These are phyloP conservation scores for Ormyrus labotus DNA, from an alignment of 2,888 invertebrate species.

Conservation along the genomic window DNA sequence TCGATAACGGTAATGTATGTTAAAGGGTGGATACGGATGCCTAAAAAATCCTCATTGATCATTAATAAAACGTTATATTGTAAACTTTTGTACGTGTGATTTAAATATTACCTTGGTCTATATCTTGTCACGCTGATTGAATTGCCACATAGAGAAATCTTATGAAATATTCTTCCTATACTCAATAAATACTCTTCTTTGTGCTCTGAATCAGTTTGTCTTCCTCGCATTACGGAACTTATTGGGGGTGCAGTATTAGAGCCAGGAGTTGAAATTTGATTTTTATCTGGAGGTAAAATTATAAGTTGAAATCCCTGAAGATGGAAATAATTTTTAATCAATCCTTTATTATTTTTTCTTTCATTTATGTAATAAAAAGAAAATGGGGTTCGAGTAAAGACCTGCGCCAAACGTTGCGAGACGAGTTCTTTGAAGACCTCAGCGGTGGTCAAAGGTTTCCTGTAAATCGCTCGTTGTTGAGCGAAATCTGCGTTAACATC, in stretches of 20 bases:
- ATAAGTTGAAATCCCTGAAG: slow-evolving; percentile 89
- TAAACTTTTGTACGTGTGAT: no score
- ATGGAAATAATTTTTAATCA: slow-evolving; percentile 16
- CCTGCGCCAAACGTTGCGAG: slow-evolving; percentile 96
- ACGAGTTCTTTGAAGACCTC: slow-evolving; percentile 96
- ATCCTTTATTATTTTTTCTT: not conserved
- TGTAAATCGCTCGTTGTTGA: slow-evolving; percentile 88
- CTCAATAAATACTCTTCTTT: slow-evolving; percentile 90
- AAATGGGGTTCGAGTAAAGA: slow-evolving; percentile 62
- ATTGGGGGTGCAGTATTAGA: slow-evolving; percentile 66
- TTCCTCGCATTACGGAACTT: slow-evolving; percentile 72
- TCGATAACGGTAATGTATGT: slow-evolving; percentile 93
- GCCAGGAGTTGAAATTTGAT: slow-evolving; percentile 68
- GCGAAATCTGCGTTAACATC: slow-evolving; percentile 94
- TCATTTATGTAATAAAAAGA: not conserved
- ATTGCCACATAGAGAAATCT: slow-evolving; percentile 89
- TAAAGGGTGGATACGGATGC: slow-evolving; percentile 95
- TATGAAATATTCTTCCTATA: slow-evolving; percentile 96
- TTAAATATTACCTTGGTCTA: slow-evolving; percentile 85
- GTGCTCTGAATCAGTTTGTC: slow-evolving; percentile 75
- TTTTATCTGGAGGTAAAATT: slow-evolving; percentile 77
- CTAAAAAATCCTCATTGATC: slow-evolving; percentile 76
- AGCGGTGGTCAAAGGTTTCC: slow-evolving; percentile 87
- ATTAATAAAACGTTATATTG: no score
- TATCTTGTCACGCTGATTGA: slow-evolving; percentile 96